Evolutionary conservation across 2,888 invertebrate species (phyloP).

Genomic region (Lasioglossum villosulum): DNA sequence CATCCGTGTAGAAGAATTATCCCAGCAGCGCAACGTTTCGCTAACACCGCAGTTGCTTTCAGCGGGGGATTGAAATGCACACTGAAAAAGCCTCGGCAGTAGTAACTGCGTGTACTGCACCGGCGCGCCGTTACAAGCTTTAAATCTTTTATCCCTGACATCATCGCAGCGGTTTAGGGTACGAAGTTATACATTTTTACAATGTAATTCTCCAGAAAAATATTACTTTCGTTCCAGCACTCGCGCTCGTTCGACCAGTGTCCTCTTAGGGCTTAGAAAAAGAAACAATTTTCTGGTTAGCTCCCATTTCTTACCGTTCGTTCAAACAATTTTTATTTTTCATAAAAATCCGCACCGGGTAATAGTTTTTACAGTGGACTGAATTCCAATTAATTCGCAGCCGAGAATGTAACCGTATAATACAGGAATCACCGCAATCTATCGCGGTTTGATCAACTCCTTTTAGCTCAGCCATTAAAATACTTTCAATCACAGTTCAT

Average conservation of each 20-base stretch:
- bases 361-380: too few species aligned
- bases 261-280: background rate
- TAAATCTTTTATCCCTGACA: slow-evolving; percentile 6
- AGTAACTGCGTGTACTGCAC: background rate
- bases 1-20: slow-evolving; percentile 2
- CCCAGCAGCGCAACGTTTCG: background rate
- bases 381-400: background rate
- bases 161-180: background rate
- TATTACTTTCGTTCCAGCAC: background rate
- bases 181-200: slow-evolving; percentile 1
- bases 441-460: background rate
- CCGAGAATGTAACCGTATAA: background rate
- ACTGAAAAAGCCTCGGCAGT: background rate
- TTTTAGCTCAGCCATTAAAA: background rate
- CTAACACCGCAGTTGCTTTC: slow-evolving; percentile 5
- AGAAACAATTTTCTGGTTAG: too few species aligned
- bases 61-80: slow-evolving; percentile 1
- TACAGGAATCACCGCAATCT: background rate
- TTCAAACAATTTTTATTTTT: too few species aligned
- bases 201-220: background rate
- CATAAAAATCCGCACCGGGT: too few species aligned
- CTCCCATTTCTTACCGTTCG: too few species aligned
- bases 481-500: slow-evolving; percentile 7
- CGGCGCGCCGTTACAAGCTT: background rate
- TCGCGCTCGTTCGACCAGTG: background rate